Evolutionary conservation across 2,888 invertebrate genomes (phyloP).

Genomic region (Mythimna albipuncta): DNA sequence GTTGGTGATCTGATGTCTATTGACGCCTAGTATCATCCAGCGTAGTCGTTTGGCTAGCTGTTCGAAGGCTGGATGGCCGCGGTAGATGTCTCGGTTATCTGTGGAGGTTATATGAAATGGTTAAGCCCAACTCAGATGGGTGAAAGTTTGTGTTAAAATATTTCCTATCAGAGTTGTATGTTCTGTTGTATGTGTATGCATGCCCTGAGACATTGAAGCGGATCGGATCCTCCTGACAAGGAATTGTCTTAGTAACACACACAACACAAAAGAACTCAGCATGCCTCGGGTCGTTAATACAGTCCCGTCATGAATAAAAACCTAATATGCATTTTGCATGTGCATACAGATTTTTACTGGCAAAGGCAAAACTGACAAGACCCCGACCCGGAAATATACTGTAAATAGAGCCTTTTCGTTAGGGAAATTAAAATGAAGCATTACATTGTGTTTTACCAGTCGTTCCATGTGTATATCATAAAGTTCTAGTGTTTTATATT

Average conservation of each 20-base stretch:
- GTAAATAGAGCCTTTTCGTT: neutral
- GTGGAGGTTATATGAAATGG: constrained; percentile 29
- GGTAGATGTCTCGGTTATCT: constrained; percentile 89
- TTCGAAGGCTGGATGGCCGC: constrained; percentile 92
- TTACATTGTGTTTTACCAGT: neutral
- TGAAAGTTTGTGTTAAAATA: neutral
- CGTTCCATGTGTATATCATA: neutral
- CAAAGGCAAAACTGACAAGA: neutral
- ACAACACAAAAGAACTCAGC: too few species aligned
- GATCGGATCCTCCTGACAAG: too few species aligned
- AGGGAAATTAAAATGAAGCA: neutral
- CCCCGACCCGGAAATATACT: too few species aligned
- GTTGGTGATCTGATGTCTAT: constrained; percentile 93
- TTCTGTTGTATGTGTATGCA: too few species aligned
- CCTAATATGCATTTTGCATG: too few species aligned
- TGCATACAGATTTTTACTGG: neutral
- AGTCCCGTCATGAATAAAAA: too few species aligned
- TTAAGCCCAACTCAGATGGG: neutral
- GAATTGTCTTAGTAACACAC: too few species aligned
- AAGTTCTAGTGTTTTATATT: neutral
- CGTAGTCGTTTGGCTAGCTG: constrained; percentile 92
- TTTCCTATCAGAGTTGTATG: too few species aligned
- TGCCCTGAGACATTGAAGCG: neutral
- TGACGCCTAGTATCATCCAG: constrained; percentile 93
- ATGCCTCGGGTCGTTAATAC: too few species aligned